Evolutionary conservation across 1,140 invertebrate species (phyloP).

Genomic region (Drosophila littoralis): DNA sequence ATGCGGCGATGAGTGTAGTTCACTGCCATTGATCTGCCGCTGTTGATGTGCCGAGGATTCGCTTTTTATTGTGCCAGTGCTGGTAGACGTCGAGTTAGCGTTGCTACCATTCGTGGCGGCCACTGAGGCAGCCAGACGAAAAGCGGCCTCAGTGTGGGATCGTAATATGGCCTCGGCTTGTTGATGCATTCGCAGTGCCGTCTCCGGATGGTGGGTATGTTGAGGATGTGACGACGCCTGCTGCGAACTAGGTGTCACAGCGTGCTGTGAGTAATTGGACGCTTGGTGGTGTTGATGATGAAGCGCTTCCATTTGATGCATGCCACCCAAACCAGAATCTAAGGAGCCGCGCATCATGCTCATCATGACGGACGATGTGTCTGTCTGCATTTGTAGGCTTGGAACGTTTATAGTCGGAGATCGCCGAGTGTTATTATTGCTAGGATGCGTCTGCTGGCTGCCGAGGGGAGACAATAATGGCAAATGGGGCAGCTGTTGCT

Average conservation of each 20-base stretch:
- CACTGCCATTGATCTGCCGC: conserved; percentile 86
- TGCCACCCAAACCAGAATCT: conserved; percentile 58
- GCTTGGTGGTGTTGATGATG: conserved; percentile 85
- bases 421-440: conserved; percentile 57
- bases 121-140: conserved; percentile 90
- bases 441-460: conserved; percentile 21
- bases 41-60: conserved; percentile 84
- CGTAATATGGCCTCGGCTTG: conserved; percentile 92
- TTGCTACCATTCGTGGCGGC: conserved; percentile 77
- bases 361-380: conserved; percentile 83
- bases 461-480: conserved; percentile 59
- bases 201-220: conserved; percentile 85
- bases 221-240: conserved; percentile 39
- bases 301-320: conserved; percentile 75
- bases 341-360: conserved; percentile 72
- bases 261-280: conserved; percentile 67
- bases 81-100: conserved; percentile 6
- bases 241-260: conserved; percentile 86
- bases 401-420: conserved; percentile 78
- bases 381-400: conserved; percentile 59
- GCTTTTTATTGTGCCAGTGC: conserved; percentile 14
- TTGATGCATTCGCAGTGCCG: conserved; percentile 89
- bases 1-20: conserved; percentile 87
- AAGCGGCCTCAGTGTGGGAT: conserved; percentile 92
- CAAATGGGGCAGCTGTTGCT: conserved; percentile 84